Base-by-base conservation (phyloP, 2,797 vertebrate genomes). In the Microctenopoma lineatum region DNA sequence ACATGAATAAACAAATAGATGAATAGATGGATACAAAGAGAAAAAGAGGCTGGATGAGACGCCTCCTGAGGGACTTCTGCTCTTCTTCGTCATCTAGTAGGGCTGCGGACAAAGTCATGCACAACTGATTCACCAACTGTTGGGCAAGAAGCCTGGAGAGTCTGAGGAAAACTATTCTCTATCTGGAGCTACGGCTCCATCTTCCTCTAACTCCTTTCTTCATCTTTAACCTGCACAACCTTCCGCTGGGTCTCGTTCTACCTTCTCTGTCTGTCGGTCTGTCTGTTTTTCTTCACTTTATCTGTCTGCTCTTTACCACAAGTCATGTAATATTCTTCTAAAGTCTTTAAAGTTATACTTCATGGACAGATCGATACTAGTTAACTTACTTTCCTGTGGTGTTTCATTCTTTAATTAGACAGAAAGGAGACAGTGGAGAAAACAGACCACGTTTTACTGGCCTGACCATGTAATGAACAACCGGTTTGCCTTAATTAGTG, bases 1-100 rank as follows among this genome's bases (percentile, higher is more conserved):
- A 87, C 75, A 73, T 68, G 78, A 80, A 87, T 81, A 88, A 84
- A 84, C 73, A 89, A 81, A 66, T n/a, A 76, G 80, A 80, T 80
- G 76, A 86, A 86, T 69, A 60, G 81, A 65, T 65, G 74, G 68
- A 85, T 70, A 79, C 69, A 81, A 87, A 89, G 73, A 71, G 41
- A 71, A 54, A 83, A 73, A 61, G 79, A 63, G 73, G 66, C 45
- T 26, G 39, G 51, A 34, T 59, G 76, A 78, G 79, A 80, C 76
- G 81, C 69, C 53, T 75, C 66, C 68, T 70, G 57, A 55, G 75
- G 79, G 78, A 60, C 53, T 69, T 58, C 57, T 58, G 44, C 64
- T 68, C 55, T 70, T 55, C 65, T 70, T 61, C 62, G 53, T 57
- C 26, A 16, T 87, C 71, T 69, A 75, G 47, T 58, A 70, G 52